Evolutionary conservation across 2,113 vertebrate species (phyloP).

Genomic region (Grammomys surdaster): DNA sequence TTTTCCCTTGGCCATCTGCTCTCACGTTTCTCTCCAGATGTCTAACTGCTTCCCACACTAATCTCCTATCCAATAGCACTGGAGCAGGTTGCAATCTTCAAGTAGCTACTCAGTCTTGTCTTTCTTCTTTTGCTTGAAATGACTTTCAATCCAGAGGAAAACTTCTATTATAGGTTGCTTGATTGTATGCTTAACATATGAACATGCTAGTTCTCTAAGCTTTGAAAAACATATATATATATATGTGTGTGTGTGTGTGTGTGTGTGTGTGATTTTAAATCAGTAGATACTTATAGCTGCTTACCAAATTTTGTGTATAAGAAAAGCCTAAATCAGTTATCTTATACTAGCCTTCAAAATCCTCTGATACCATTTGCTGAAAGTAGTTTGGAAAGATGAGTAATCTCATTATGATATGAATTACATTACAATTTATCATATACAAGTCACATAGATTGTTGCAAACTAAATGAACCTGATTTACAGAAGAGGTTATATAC

Average conservation of each 20-base stretch:
- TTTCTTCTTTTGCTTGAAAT: background rate
- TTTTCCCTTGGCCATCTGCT: conserved; percentile 58
- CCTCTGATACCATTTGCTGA: background rate
- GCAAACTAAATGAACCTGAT: background rate
- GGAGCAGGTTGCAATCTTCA: conserved; percentile 46
- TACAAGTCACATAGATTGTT: background rate
- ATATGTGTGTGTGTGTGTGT: background rate
- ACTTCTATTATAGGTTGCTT: background rate
- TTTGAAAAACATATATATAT: background rate
- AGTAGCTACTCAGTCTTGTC: conserved; percentile 12
- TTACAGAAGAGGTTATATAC: rapidly evolving
- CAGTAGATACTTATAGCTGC: background rate
- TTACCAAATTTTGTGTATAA: background rate
- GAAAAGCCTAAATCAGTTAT: background rate
- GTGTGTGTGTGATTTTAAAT: background rate
- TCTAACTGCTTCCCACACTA: conserved; percentile 14
- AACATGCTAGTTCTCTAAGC: background rate
- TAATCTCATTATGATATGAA: background rate
- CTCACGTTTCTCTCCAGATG: conserved; percentile 68
- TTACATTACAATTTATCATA: background rate
- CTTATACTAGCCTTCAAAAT: background rate
- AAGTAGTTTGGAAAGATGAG: background rate
- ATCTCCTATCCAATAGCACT: background rate
- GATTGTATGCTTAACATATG: background rate
- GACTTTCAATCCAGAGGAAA: background rate